Conservation (phyloP, 2,888 invertebrate genomes). For the Dolichopus griseipennis region DNA sequence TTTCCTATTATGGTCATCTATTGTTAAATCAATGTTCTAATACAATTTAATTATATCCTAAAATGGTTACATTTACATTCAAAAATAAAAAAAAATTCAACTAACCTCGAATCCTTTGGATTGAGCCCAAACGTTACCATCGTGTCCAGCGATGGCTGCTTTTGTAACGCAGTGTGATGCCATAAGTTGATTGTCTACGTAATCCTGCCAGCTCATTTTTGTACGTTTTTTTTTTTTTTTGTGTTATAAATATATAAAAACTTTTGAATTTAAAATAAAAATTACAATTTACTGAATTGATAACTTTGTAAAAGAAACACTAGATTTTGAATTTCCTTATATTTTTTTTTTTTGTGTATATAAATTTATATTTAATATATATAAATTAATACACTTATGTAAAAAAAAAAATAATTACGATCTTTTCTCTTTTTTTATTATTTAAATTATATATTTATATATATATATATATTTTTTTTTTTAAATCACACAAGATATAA, state of each 20-base stretch:
- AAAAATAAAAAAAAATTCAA: conserved; percentile 32
- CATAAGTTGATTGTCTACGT: conserved; percentile 93
- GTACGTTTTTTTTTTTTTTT: conserved; percentile 23
- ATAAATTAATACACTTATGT: background rate
- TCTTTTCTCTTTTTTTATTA: background rate
- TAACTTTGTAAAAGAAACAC: conserved; percentile 8
- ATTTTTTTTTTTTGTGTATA: background rate
- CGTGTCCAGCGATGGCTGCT: conserved; percentile 91
- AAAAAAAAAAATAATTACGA: background rate
- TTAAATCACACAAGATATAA: background rate
- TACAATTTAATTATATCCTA: too few species aligned
- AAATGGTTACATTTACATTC: too few species aligned
- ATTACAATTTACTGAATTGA: background rate
- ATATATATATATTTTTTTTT: too few species aligned
- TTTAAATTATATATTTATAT: too few species aligned
- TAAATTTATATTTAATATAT: background rate
- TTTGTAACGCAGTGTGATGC: conserved; percentile 90
- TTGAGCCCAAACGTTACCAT: conserved; percentile 92
- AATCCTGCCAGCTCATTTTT: conserved; percentile 96
- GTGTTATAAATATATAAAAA: conserved; percentile 12
- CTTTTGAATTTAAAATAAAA: background rate
- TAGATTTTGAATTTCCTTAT: background rate
- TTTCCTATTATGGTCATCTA: too few species aligned
- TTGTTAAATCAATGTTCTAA: too few species aligned
- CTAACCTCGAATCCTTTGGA: conserved; percentile 90